These are phyloP conservation scores for Rhingia campestris DNA, from an alignment of 2,888 invertebrate species.

Conservation along the genomic window DNA sequence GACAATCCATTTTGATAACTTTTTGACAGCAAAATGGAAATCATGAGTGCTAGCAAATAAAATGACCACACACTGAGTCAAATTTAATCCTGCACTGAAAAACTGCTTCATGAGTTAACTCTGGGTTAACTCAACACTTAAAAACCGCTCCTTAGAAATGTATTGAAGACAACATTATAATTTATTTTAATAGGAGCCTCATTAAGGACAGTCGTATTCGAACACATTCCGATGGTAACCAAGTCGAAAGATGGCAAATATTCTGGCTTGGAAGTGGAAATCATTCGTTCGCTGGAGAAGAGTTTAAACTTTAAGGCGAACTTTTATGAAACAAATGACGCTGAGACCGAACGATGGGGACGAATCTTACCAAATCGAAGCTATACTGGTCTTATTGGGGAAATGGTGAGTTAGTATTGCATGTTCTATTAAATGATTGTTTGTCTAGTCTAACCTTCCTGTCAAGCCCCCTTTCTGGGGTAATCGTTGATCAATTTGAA, in stretches of 20 bases:
- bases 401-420: slow-evolving; percentile 84
- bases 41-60: too few relatives aligned
- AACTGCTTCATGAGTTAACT: too few relatives aligned
- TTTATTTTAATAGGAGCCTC: slow-evolving; percentile 76
- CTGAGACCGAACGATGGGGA: slow-evolving; percentile 88
- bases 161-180: too few relatives aligned
- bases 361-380: slow-evolving; percentile 86
- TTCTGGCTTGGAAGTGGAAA: slow-evolving; percentile 80
- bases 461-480: too few relatives aligned
- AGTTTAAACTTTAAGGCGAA: slow-evolving; percentile 88
- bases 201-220: slow-evolving; percentile 77
- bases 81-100: too few relatives aligned
- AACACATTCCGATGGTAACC: slow-evolving; percentile 81
- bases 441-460: too few relatives aligned
- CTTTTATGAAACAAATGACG: slow-evolving; percentile 87
- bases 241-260: slow-evolving; percentile 68
- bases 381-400: slow-evolving; percentile 89
- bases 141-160: too few relatives aligned
- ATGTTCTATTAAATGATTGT: not conserved
- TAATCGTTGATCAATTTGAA: too few relatives aligned
- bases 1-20: too few relatives aligned
- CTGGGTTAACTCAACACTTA: too few relatives aligned
- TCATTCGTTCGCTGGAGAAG: slow-evolving; percentile 85
- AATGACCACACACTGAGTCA: too few relatives aligned
- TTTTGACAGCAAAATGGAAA: too few relatives aligned